A percentile compares a stretch with the other conserved stretches of the same genome.
Evolutionary conservation across 2,888 invertebrate species (phyloP).

Genomic region (Caenorhabditis zanzibari): DNA sequence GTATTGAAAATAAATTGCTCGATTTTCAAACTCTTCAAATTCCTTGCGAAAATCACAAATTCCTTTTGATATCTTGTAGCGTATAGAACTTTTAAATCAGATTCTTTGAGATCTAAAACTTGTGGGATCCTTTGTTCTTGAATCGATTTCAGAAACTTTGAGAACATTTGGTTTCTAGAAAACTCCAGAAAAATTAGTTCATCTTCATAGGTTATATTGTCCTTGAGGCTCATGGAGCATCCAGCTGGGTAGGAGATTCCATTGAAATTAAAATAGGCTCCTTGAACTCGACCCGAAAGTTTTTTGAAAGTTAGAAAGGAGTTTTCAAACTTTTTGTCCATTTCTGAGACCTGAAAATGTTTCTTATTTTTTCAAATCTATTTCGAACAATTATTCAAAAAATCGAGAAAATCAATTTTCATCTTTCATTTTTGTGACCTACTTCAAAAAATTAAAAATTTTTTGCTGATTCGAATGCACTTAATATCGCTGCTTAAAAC

Average conservation of each 20-base stretch:
- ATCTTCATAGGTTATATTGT: not conserved
- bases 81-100: constrained; percentile 18
- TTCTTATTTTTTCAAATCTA: no score
- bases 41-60: constrained; percentile 10
- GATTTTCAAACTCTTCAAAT: not conserved
- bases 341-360: no score
- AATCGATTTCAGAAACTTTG: not conserved
- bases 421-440: no score
- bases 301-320: not conserved
- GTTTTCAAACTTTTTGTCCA: not conserved
- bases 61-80: not conserved
- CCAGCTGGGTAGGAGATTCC: not conserved
- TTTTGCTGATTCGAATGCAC: no score
- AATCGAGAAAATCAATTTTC: no score
- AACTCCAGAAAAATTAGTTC: not conserved
- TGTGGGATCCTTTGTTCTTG: not conserved
- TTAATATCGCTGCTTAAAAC: no score
- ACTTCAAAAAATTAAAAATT: no score
- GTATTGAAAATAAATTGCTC: not conserved
- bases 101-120: not conserved
- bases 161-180: not conserved
- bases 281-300: not conserved
- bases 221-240: not conserved
- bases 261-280: constrained; percentile 6
- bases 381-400: no score